These are phyloP conservation scores for Cheiracanthium punctorium DNA, from an alignment of 2,888 invertebrate genomes.

Conservation along the genomic window DNA sequence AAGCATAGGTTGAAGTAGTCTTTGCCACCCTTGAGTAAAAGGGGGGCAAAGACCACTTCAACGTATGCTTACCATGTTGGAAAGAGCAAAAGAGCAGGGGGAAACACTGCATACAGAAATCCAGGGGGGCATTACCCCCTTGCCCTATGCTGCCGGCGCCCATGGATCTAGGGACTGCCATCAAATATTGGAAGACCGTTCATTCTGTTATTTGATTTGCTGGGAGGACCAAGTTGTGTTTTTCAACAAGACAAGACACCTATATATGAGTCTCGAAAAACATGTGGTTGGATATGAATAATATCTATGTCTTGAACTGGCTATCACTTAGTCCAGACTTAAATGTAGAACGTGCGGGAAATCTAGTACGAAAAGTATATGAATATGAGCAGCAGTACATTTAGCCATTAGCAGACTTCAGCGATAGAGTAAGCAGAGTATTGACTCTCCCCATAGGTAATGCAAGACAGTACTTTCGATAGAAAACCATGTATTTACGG, in stretches of 20 bases:
- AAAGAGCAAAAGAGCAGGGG: too few species aligned
- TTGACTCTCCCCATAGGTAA: neutral
- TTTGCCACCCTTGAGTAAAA: too few species aligned
- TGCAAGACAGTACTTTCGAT: neutral
- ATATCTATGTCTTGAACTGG: neutral
- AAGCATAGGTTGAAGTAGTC: too few species aligned
- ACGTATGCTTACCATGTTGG: too few species aligned
- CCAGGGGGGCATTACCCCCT: too few species aligned
- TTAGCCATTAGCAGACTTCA: neutral
- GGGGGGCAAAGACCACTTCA: too few species aligned
- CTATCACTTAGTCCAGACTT: too few species aligned
- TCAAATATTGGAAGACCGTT: too few species aligned
- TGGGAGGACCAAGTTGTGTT: neutral
- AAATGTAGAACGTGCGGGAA: neutral
- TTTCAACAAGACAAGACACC: neutral
- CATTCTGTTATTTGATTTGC: neutral
- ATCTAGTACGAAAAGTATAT: neutral
- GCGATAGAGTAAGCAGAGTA: neutral
- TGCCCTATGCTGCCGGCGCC: too few species aligned
- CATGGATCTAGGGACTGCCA: too few species aligned
- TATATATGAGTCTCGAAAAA: neutral
- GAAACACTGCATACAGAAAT: too few species aligned
- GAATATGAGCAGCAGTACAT: neutral
- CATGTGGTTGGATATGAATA: neutral
- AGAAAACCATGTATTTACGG: neutral